Base-by-base conservation (phyloP, 2,888 invertebrate genomes). In the Andrena chrysosceles region DNA sequence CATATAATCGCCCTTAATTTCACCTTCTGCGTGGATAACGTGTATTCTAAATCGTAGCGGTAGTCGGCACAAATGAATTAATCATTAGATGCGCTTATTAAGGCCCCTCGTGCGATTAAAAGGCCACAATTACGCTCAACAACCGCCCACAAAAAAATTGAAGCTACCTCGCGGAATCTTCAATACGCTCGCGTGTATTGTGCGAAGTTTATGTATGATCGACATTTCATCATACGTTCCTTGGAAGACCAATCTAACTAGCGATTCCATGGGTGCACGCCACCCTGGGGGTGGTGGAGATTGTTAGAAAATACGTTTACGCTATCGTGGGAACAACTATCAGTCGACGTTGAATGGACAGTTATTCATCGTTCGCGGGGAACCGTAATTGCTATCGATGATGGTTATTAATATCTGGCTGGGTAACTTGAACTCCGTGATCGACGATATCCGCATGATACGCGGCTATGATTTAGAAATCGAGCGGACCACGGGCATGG, bases 311-410 rank as follows among this genome's bases (percentile, higher is more conserved):
- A 63, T 35, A 60, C 42, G 82, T 77, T 77, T 62, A 73, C 74
- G 26, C 49, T 73, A 70, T 83, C 88, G 83, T 88, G 85, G 83
- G 88, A 86, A 88, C 83, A 63, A 52, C 48, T 70, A 70, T 80
- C 75, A 29, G 29, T 20, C 48, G 60, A 63, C 56, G 54, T 70
- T 52, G 60, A 73, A 62, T 54, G 66, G 29, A 72, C 67, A 68
- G 83, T 78, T 82, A 80, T 70, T 76, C 76, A 63, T 69, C 63
- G 78, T 86, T 76, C 75, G 63, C 54, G 63, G 73, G n/a, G 49
- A 69, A 66, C 69, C 59, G 62, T 81, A 78, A 87, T 83, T 79
- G 72, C 64, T 54, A 49, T 59, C 69, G 49, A 72, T 79, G 59
- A 85, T 72, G 73, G 68, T 82, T 75, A 80, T 76, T 86, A 75